A percentile compares a stretch with the other conserved stretches of the same genome.
Evolutionary conservation across 2,797 vertebrate species (phyloP).

Genomic region (Catamblyrhynchus diadema): DNA sequence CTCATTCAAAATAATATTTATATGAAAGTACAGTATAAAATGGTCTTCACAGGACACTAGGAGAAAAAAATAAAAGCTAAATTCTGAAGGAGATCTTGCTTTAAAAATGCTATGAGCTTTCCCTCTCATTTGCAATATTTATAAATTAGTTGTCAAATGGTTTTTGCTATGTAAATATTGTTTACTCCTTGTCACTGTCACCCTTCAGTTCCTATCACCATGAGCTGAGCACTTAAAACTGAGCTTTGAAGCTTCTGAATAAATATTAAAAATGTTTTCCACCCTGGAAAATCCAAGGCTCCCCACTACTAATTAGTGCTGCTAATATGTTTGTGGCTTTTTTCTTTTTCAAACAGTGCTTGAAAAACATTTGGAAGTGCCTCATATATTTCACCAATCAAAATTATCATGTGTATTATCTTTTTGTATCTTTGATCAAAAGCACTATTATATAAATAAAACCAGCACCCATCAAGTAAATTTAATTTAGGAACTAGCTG

Average conservation of each 20-base stretch:
- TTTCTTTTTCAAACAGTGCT: background rate
- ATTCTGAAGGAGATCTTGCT: background rate
- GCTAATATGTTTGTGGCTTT: conserved; percentile 1
- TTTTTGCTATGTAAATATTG: conserved; percentile 62
- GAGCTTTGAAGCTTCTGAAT: conserved; percentile 53
- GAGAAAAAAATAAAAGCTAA: background rate
- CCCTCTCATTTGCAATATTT: conserved; percentile 51
- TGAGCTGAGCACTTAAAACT: conserved; percentile 16
- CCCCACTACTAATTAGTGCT: conserved; percentile 39
- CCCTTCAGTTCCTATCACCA: conserved; percentile 29
- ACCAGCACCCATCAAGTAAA: background rate
- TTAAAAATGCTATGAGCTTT: background rate
- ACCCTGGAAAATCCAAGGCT: conserved; percentile 31
- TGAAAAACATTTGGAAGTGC: conserved; percentile 15
- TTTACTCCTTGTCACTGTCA: conserved; percentile 54
- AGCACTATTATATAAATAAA: conserved; percentile 22
- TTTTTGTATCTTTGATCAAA: conserved; percentile 50
- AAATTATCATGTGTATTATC: background rate
- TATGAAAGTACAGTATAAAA: background rate
- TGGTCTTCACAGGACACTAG: background rate
- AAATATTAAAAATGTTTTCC: conserved; percentile 12
- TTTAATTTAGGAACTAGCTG: conserved; percentile 5
- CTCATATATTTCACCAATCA: conserved; percentile 12
- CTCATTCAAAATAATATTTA: background rate
- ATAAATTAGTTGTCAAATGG: conserved; percentile 49